Evolutionary conservation across 2,797 vertebrate genomes (phyloP).

Genomic region (Sebastes minor): DNA sequence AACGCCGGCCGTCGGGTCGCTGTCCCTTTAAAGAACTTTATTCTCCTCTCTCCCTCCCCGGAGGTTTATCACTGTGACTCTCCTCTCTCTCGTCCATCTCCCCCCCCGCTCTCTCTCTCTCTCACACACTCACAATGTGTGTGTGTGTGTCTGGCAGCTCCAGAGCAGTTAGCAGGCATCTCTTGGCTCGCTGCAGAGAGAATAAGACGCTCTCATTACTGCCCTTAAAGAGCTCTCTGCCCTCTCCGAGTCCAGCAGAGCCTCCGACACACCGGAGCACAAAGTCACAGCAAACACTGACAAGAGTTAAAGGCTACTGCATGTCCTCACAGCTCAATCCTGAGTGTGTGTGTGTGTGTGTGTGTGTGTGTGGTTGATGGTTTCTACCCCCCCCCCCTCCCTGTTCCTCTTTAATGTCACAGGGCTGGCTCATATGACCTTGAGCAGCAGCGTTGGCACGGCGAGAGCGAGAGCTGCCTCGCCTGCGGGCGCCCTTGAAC

Average conservation of each 20-base stretch:
- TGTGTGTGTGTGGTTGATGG: constrained; percentile 79
- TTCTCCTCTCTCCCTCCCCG: constrained; percentile 41
- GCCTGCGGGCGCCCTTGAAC: constrained; percentile 99
- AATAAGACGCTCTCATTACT: constrained; percentile 95
- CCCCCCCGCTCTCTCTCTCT: too few species aligned
- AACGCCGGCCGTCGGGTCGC: constrained; percentile 38
- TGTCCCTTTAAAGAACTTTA: constrained; percentile 82
- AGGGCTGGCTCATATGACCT: constrained; percentile 96
- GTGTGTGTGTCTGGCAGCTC: constrained; percentile 87
- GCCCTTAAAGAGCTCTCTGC: constrained; percentile 77
- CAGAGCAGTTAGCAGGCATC: constrained; percentile 95
- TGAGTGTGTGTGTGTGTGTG: neutral
- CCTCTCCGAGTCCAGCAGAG: constrained; percentile 62
- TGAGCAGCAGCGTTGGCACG: constrained; percentile 93
- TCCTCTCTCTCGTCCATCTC: constrained; percentile 50
- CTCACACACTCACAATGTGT: too few species aligned
- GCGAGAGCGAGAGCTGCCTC: constrained; percentile 90
- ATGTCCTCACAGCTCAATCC: constrained; percentile 68
- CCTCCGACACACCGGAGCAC: constrained; percentile 39
- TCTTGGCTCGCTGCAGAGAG: constrained; percentile 92
- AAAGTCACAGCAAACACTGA: constrained; percentile 50
- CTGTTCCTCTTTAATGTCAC: constrained; percentile 94
- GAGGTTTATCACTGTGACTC: constrained; percentile 71
- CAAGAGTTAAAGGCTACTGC: constrained; percentile 62
- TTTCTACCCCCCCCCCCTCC: constrained; percentile 58